phyloP scores from a whole-genome alignment of 2,888 invertebrate genomes.

The Griposia aprilina region DNA sequence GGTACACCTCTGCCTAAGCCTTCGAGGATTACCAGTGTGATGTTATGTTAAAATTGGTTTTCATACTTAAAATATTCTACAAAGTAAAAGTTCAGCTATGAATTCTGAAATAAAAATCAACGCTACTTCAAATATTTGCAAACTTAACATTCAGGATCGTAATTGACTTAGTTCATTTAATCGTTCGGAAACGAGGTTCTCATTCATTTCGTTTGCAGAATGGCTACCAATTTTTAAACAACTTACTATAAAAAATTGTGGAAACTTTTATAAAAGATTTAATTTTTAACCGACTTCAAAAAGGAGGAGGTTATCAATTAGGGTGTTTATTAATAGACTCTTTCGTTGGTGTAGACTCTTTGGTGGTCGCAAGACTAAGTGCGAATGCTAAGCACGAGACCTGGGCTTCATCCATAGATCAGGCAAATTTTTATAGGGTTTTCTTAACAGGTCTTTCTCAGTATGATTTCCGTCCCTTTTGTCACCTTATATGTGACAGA shows the following conservation, averaged over 20 bases:
- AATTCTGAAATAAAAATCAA: constrained; percentile 32
- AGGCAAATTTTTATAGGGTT: too few species aligned
- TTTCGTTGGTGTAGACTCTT: too few species aligned
- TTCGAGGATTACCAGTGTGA: too few species aligned
- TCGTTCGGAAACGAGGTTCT: constrained; percentile 49
- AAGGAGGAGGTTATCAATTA: too few species aligned
- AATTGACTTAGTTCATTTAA: constrained; percentile 54
- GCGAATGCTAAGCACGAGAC: neutral
- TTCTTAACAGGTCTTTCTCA: too few species aligned
- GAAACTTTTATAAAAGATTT: neutral
- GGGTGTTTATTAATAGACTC: too few species aligned
- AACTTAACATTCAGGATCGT: constrained; percentile 40
- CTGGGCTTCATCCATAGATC: neutral
- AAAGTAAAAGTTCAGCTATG: neutral
- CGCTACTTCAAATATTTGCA: constrained; percentile 44
- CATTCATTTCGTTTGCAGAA: constrained; percentile 24
- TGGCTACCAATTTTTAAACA: constrained; percentile 21
- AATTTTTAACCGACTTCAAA: too few species aligned
- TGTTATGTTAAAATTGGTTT: neutral
- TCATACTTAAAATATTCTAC: neutral
- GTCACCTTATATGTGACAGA: neutral
- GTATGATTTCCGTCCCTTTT: too few species aligned
- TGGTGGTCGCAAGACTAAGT: too few species aligned
- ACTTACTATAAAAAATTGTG: neutral
- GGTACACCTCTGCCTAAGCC: too few species aligned